Base-by-base conservation (phyloP, 1,140 invertebrate species). In the Piezodorus guildinii region DNA sequence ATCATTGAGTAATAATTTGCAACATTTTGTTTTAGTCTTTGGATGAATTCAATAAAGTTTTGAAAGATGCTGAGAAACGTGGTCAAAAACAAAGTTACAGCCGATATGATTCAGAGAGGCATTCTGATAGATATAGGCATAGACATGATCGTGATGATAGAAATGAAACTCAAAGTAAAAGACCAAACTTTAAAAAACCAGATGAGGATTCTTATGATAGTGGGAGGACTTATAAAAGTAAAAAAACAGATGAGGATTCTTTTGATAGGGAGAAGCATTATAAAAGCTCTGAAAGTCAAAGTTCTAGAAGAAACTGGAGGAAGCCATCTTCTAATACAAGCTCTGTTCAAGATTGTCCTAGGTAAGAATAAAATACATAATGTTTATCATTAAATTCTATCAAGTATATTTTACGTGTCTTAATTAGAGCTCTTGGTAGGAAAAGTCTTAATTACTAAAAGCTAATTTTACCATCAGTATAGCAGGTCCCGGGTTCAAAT, bases 1-100 rank as follows among this genome's bases (percentile, higher is more conserved):
- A n/a, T n/a, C n/a, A n/a, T n/a, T n/a, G n/a, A n/a, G n/a, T n/a
- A n/a, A n/a, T n/a, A n/a, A n/a, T n/a, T n/a, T n/a, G n/a, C n/a
- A n/a, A n/a, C 67, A n/a, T 68, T 66, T 65, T 69, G 63, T 70
- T 73, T 63, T 68, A 83, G 80, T 81, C 80, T 23, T 71, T 83
- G 39, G 74, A 77, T 62, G 76, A 73, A 58, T 74, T 83, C 30
- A 69, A 78, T 66, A 67, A 66, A 3, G 75, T 81, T 77, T 76
- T 84, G 60, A 69, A 65, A 23, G 72, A 78, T 70, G 77, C 79
- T n/a, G 77, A 81, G 73, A 70, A 64, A 8, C 64, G 60, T 62
- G 44, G 65, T 60, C 17, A 61, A 60, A 54, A 39, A 21, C 62
- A 56, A 44, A 43, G 30, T 17, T 45, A 17, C n/a, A n/a, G 16